phyloP scores from a whole-genome alignment of 2,888 invertebrate species.

The Melanchra persicariae region DNA sequence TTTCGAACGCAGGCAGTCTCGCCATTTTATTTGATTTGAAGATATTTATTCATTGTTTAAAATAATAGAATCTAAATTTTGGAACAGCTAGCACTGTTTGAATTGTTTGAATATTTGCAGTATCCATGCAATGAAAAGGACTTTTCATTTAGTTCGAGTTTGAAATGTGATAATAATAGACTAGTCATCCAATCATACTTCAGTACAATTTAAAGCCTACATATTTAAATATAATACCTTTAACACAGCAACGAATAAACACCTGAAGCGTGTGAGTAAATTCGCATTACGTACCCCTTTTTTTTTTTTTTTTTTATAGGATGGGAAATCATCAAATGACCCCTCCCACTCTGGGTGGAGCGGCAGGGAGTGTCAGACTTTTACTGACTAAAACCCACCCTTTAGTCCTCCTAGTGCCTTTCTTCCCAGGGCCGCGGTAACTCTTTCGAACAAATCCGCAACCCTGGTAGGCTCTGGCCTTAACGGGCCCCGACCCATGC shows the following conservation, averaged over 20 bases:
- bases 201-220: not conserved
- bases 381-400: no score
- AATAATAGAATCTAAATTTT: conserved; percentile 29
- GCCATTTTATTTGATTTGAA: conserved; percentile 23
- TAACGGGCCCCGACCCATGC: no score
- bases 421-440: no score
- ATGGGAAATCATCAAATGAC: no score
- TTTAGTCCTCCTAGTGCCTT: no score
- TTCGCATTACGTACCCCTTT: conserved; percentile 44
- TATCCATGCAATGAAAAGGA: not conserved
- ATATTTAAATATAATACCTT: not conserved
- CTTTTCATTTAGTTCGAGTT: not conserved
- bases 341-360: no score
- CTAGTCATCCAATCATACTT: no score
- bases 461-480: no score
- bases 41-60: conserved; percentile 26
- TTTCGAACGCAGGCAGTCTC: conserved; percentile 41
- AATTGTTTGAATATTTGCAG: not conserved
- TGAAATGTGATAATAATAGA: not conserved
- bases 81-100: not conserved
- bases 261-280: conserved; percentile 47
- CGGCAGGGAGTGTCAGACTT: no score
- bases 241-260: not conserved
- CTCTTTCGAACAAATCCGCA: no score
- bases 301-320: no score